phyloP scores from a whole-genome alignment of 2,797 vertebrate genomes.

The Mormyrops attenuatus region DNA sequence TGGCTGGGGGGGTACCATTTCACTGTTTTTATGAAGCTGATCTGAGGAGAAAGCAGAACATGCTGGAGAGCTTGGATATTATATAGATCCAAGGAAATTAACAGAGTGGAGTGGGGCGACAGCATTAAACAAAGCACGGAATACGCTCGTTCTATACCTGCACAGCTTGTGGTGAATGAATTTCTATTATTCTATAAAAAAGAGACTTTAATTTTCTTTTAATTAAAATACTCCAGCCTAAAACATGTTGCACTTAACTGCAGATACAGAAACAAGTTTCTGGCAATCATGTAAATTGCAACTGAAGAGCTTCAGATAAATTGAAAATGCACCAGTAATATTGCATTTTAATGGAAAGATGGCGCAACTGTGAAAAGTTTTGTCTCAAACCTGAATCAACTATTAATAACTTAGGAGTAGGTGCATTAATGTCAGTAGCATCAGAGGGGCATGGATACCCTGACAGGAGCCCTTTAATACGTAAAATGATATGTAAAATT shows the following conservation, averaged over 20 bases:
- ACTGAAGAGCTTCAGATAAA: background rate
- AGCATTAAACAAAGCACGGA: background rate
- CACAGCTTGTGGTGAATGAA: background rate
- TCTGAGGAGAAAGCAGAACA: background rate
- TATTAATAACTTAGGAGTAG: background rate
- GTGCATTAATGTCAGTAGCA: background rate
- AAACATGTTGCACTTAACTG: background rate
- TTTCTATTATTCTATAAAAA: background rate
- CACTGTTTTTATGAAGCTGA: slow-evolving; percentile 20
- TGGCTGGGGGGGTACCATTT: slow-evolving; percentile 14
- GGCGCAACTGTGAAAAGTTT: background rate
- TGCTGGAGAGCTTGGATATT: background rate
- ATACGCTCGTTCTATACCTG: background rate
- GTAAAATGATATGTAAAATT: background rate
- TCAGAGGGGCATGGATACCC: background rate
- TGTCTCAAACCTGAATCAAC: background rate
- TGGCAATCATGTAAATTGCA: background rate
- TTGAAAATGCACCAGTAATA: background rate
- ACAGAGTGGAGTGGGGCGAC: background rate
- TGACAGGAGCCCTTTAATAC: background rate
- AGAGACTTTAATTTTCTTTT: background rate
- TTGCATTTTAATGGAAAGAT: slow-evolving; percentile 4
- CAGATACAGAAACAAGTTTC: background rate
- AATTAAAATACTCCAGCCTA: slow-evolving; percentile 9
- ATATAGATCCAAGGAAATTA: slow-evolving; percentile 6